Evolutionary conservation across 2,797 vertebrate species (phyloP), one percentile per base, ranked within the genome.

Genomic region (Graptemys geographica): DNA sequence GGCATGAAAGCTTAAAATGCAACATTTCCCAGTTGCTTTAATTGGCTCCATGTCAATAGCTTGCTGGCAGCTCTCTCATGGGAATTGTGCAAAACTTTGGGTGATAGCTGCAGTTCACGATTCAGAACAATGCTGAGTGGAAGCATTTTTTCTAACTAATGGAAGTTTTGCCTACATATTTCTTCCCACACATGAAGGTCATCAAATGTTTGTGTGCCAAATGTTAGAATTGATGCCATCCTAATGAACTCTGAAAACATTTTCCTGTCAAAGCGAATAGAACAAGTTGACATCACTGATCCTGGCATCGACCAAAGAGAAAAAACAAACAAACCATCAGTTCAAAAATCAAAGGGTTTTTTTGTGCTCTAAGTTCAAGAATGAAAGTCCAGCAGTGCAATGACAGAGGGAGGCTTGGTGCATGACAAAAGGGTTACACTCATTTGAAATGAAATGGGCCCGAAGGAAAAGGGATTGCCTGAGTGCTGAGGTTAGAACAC

Each of bases 221-320:
- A 96, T 91, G 96, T 94, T 96, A 96, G 95, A 98, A 98, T 87
- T 97, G 96, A 98, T 98, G 97, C 95, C 83, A 95, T 97, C 95
- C 95, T 97, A 97, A 98, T 98, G 97, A 98, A 97, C 97, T 95
- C 97, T 96, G 94, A 97, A 96, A 97, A 97, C 95, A 96, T 98
- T 97, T 97, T 97, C 95, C 96, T 98, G 96, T 97, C 97, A 98
- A 97, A 96, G 89, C 94, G 96, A 96, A 97, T 93, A 95, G 95
- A 97, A 95, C 95, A 94, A 95, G 87, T 96, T 96, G 95, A 96
- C 96, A 96, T 96, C 96, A 95, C 97, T 98, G 96, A 98, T 97
- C 97, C 88, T 92, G 89, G 85, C 92, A 98, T 97, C 90, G 91
- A 96, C 95, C 91, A 96, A 96, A 94, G 90, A 95, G 92, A 76